Percentiles rank a stretch among this genome's conserved stretches.
phyloP scores from a whole-genome alignment of 2,113 vertebrate genomes.

The Dolichotis patagonum region DNA sequence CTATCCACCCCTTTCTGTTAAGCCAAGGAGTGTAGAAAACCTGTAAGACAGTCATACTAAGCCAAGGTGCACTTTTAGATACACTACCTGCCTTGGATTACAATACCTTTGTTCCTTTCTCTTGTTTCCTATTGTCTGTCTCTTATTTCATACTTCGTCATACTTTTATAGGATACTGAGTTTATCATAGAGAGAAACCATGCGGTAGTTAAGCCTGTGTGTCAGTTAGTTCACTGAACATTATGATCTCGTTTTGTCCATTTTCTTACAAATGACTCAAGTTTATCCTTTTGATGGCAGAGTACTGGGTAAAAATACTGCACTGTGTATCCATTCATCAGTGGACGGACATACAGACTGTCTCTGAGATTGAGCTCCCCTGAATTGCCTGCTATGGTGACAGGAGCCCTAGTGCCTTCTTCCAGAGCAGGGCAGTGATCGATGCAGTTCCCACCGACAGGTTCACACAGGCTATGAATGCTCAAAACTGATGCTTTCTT shows the following conservation, averaged over 20 bases:
- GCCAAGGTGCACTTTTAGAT: neutral
- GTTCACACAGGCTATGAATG: neutral
- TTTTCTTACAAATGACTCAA: neutral
- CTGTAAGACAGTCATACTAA: neutral
- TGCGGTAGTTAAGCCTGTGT: neutral
- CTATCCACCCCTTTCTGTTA: neutral
- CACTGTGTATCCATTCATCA: neutral
- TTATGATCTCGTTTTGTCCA: neutral
- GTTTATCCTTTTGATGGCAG: neutral
- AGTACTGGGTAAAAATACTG: neutral
- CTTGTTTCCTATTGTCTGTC: neutral
- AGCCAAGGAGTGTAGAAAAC: neutral
- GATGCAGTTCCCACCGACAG: neutral
- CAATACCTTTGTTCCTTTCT: neutral
- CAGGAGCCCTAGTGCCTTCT: neutral
- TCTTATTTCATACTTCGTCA: neutral
- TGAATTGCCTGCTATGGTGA: neutral
- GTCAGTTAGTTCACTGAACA: neutral
- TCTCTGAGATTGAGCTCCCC: neutral
- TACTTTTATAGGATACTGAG: neutral
- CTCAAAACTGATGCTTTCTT: neutral
- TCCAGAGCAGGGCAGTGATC: neutral
- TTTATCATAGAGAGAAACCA: neutral
- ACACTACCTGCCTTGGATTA: neutral
- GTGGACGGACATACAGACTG: neutral